Base-by-base conservation (phyloP, 1,140 invertebrate species). In the Macrobrachium nipponense region DNA sequence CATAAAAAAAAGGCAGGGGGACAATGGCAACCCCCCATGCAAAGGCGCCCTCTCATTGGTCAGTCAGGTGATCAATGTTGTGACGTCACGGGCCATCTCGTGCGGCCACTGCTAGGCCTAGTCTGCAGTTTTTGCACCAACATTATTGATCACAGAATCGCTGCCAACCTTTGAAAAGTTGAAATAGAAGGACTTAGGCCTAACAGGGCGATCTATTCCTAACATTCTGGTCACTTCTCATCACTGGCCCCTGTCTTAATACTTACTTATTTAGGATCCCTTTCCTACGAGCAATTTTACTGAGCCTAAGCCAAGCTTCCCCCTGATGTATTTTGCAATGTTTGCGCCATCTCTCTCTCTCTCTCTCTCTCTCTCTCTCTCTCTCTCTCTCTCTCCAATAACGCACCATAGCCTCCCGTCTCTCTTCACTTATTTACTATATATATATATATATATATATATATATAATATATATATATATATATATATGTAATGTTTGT, bases 21-120 rank as follows among this genome's bases (percentile, higher is more conserved):
- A 60, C 70, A 64, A 64, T 82, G 81, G 81, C 81, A 82, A 75
- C 81, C 20, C 51, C 51, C 51, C 51, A 68, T 76, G 59, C 3
- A 10, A 43, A 36, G 23, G 59, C n/a, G 81, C 23, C 20, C 72
- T 76, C 23, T 60, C 68, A 82, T 82, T 82, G 81, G 81, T 82
- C 81, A 82, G 73, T 82, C 36, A 59, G 23, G 59, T 82, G 81
- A 82, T 82, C 81, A 82, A 82, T 82, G 81, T 68, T 58, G 81
- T 82, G 81, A 82, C 81, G 81, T 82, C 81, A 82, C 81, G 27
- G 81, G 72, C 81, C 81, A 82, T 82, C 81, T 82, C 70, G 72
- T 58, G 60, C 23, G 77, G 77, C 77, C 77, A 78, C 75, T 78
- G 43, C 80, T 73, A 82, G 80, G 80, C 68, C 80, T 82, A 82